phyloP scores from a whole-genome alignment of 2,797 vertebrate species.

The Lepilemur ruficaudatus region DNA sequence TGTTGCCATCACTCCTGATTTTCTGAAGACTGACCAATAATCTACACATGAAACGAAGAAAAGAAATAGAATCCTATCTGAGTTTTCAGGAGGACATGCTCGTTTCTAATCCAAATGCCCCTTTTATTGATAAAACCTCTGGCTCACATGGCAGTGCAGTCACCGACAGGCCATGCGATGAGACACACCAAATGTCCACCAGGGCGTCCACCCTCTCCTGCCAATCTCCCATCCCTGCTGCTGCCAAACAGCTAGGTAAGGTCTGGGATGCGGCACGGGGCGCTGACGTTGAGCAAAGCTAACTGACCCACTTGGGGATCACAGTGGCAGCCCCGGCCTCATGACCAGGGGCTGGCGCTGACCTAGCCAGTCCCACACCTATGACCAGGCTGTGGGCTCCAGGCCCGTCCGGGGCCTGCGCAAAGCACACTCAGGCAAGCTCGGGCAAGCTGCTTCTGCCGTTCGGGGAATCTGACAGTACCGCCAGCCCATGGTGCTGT shows the following conservation, averaged over 20 bases:
- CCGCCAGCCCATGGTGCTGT: accelerated
- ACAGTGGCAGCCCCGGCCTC: neutral
- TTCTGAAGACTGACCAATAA: neutral
- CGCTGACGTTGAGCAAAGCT: neutral
- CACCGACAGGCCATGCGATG: too few relatives aligned
- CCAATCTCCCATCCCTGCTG: neutral
- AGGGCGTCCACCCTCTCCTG: too few relatives aligned
- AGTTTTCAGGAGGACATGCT: neutral
- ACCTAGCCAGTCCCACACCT: neutral
- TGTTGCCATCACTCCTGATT: neutral
- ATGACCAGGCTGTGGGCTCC: neutral
- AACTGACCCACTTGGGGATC: neutral
- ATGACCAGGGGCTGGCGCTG: neutral
- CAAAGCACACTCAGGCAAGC: neutral
- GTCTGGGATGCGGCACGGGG: neutral
- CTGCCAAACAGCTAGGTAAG: neutral
- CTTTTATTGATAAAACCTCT: neutral
- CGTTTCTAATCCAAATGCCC: neutral
- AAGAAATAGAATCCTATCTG: neutral
- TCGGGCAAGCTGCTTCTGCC: neutral
- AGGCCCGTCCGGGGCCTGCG: accelerated
- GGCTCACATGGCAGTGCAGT: accelerated
- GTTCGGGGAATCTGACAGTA: neutral
- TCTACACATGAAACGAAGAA: neutral
- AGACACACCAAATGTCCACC: neutral